Conservation (phyloP, 2,888 invertebrate genomes). For the Allygus modestus region DNA sequence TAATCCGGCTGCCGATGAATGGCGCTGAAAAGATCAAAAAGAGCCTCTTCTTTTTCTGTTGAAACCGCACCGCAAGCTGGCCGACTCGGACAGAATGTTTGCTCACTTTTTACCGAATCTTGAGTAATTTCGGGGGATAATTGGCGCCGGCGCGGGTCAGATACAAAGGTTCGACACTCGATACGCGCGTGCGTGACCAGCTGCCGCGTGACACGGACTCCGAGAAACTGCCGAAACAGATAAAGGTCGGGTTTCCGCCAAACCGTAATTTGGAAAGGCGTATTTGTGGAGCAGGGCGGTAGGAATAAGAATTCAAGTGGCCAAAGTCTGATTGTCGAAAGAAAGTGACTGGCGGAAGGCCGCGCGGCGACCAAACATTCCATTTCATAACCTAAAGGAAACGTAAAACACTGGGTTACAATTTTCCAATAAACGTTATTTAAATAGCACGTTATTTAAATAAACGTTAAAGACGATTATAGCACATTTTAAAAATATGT, state of each 20-base stretch:
- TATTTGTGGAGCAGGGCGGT: too few species aligned
- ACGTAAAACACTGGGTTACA: too few species aligned
- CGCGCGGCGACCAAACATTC: too few species aligned
- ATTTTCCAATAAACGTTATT: too few species aligned
- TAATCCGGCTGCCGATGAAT: slow-evolving; percentile 41
- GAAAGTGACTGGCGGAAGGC: too few species aligned
- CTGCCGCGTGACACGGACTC: background rate
- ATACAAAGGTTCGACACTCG: background rate
- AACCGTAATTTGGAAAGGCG: slow-evolving; percentile 3
- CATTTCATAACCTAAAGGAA: too few species aligned
- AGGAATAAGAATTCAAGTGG: too few species aligned
- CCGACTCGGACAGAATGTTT: slow-evolving; percentile 47
- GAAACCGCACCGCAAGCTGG: slow-evolving; percentile 53
- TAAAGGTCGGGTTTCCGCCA: background rate
- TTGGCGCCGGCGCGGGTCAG: slow-evolving; percentile 35
- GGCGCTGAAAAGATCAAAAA: slow-evolving; percentile 51
- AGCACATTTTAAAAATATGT: too few species aligned
- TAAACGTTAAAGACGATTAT: too few species aligned
- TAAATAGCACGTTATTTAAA: too few species aligned
- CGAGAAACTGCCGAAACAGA: background rate
- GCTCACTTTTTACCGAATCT: slow-evolving; percentile 46
- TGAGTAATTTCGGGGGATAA: slow-evolving; percentile 51
- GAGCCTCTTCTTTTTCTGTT: slow-evolving; percentile 52
- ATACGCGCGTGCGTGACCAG: background rate
- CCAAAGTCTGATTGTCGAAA: too few species aligned